phyloP scores from a whole-genome alignment of 1,140 invertebrate species.

The Acyrthosiphon pisum region DNA sequence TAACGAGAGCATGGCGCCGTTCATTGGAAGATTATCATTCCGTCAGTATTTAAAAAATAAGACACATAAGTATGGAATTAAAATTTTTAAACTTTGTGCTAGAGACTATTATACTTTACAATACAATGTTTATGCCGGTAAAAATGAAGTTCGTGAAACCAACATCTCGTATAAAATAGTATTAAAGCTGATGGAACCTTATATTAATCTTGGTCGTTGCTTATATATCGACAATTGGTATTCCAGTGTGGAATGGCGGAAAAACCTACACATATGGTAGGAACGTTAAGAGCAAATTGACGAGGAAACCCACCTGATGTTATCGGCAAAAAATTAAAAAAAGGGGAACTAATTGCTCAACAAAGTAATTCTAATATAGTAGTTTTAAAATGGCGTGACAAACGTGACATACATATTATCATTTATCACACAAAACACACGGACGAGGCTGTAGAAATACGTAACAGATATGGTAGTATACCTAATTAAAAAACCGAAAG shows the following conservation, averaged over 20 bases:
- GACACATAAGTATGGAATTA: constrained; percentile 62
- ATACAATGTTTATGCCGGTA: constrained; percentile 62
- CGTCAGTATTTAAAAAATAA: constrained; percentile 62
- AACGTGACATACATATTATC: constrained; percentile 60
- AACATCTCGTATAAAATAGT: constrained; percentile 2
- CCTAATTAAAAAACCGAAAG: constrained; percentile 25
- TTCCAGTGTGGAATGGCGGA: constrained; percentile 16
- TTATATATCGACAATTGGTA: constrained; percentile 50
- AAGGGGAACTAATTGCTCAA: constrained; percentile 4
- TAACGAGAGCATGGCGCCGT: constrained; percentile 63
- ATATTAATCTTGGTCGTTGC: background rate
- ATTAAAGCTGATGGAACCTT: background rate
- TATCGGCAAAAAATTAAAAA: constrained; percentile 22
- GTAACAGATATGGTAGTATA: constrained; percentile 56
- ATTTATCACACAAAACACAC: constrained; percentile 60
- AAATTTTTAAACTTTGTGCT: constrained; percentile 63
- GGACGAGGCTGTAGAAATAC: background rate
- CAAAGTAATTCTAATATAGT: constrained; percentile 57
- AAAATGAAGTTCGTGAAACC: constrained; percentile 55
- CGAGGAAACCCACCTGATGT: constrained; percentile 29
- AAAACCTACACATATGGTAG: constrained; percentile 32
- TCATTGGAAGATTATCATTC: constrained; percentile 61
- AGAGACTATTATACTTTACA: constrained; percentile 61
- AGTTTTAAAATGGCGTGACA: constrained; percentile 60
- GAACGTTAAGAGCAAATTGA: constrained; percentile 26